Conservation (phyloP, 1,140 invertebrate genomes). For the Hestina assimilis region DNA sequence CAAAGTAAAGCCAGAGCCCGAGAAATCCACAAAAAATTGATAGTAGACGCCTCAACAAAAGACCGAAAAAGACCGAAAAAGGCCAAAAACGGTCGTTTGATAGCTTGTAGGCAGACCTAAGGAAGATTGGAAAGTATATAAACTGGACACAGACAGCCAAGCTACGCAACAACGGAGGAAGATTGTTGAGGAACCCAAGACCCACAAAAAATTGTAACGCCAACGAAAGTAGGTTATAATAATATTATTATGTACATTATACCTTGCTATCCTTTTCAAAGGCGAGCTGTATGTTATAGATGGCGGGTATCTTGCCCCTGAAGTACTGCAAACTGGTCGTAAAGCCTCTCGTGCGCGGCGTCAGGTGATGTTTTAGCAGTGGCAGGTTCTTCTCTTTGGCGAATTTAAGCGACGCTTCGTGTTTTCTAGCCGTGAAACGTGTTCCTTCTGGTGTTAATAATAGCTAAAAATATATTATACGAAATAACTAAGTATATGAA, state of each 20-base stretch:
- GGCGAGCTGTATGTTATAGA: conserved; percentile 91
- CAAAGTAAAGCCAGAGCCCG: too few relatives aligned
- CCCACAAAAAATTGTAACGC: too few relatives aligned
- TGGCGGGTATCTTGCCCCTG: conserved; percentile 87
- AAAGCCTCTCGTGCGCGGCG: conserved; percentile 96
- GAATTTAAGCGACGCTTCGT: conserved; percentile 92
- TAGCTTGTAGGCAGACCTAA: too few relatives aligned
- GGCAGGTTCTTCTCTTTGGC: conserved; percentile 92
- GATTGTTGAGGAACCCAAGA: too few relatives aligned
- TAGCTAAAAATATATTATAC: conserved; percentile 81
- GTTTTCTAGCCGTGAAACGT: conserved; percentile 92
- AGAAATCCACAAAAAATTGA: too few relatives aligned
- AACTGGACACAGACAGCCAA: too few relatives aligned
- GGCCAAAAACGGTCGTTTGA: too few relatives aligned
- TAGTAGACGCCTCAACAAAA: too few relatives aligned
- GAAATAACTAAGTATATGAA: neutral
- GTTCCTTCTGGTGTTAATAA: conserved; percentile 97
- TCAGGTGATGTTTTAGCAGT: conserved; percentile 92
- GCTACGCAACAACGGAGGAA: too few relatives aligned
- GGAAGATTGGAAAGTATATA: too few relatives aligned
- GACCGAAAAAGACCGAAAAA: too few relatives aligned
- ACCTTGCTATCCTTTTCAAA: conserved; percentile 84
- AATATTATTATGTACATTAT: neutral
- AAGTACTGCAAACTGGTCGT: conserved; percentile 85
- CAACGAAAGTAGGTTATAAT: too few relatives aligned